Evolutionary conservation across 2,888 invertebrate genomes (phyloP).

Genomic region (Hecatera dysodea): DNA sequence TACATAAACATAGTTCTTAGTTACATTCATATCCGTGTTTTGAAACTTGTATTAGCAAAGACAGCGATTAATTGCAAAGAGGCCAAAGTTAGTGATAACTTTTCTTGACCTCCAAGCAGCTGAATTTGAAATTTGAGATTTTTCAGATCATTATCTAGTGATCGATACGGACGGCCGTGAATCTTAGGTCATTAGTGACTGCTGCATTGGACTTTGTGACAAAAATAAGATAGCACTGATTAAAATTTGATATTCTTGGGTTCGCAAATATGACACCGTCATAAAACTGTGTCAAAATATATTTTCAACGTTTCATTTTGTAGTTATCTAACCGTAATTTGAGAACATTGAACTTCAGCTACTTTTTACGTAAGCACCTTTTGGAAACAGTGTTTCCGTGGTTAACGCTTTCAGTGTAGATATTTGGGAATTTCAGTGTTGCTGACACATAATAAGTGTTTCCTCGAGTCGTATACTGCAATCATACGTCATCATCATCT

Average conservation of each 20-base stretch:
- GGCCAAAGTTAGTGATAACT: neutral
- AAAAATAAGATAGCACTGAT: constrained; percentile 9
- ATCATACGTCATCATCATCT: too few species aligned
- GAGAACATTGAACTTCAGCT: neutral
- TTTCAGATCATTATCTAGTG: constrained; percentile 32
- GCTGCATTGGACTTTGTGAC: constrained; percentile 1
- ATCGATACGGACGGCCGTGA: constrained; percentile 23
- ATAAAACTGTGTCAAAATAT: neutral
- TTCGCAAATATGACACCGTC: neutral
- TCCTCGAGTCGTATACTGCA: too few species aligned
- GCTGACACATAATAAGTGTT: too few species aligned
- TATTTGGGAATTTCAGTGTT: too few species aligned
- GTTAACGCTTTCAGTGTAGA: too few species aligned
- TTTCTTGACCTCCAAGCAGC: constrained; percentile 5
- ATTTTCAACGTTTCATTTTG: neutral
- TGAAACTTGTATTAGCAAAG: neutral
- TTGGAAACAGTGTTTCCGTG: too few species aligned
- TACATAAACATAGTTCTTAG: neutral
- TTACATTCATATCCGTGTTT: neutral
- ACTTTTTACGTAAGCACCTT: neutral
- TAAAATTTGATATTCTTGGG: constrained; percentile 36
- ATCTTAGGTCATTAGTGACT: constrained; percentile 19
- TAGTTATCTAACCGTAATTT: neutral
- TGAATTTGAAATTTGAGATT: constrained; percentile 24
- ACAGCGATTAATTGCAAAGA: too few species aligned